Evolutionary conservation across 2,888 invertebrate species (phyloP).

Genomic region (Sialis fuliginosa): DNA sequence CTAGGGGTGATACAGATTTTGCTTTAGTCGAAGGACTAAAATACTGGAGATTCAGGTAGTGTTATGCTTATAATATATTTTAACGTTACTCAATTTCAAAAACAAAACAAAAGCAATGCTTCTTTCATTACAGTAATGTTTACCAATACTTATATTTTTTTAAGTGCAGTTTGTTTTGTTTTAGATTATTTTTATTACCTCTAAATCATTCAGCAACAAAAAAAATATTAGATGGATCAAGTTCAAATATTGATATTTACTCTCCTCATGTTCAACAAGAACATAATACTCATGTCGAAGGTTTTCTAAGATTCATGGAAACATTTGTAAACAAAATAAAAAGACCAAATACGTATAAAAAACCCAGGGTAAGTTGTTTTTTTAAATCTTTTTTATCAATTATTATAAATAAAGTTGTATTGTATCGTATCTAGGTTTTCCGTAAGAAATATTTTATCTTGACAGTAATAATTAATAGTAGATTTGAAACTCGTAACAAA

Average conservation of each 20-base stretch:
- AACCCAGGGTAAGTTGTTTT: constrained; percentile 49
- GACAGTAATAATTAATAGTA: no score
- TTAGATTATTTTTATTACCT: constrained; percentile 70
- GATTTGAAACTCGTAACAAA: no score
- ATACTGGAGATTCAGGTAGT: constrained; percentile 21
- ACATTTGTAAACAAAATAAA: constrained; percentile 79
- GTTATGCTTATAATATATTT: constrained; percentile 2
- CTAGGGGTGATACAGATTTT: constrained; percentile 84
- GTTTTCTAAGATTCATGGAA: constrained; percentile 69
- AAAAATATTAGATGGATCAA: constrained; percentile 48
- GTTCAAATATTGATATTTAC: constrained; percentile 67
- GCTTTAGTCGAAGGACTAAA: constrained; percentile 61
- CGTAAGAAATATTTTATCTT: no score
- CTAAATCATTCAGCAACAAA: constrained; percentile 62
- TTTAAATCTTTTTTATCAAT: constrained; percentile 1
- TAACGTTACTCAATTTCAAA: constrained; percentile 5
- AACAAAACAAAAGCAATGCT: no score
- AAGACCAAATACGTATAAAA: constrained; percentile 47
- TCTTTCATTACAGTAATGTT: not conserved
- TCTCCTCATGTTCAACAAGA: constrained; percentile 32
- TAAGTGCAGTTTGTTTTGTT: constrained; percentile 23
- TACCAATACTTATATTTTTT: no score
- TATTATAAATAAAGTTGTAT: not conserved
- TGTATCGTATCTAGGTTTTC: not conserved
- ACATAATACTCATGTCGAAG: constrained; percentile 46